These are phyloP conservation scores for Paracentrotus lividus DNA, from an alignment of 53 echinoderm and acorn worm species.

Conservation along the genomic window DNA sequence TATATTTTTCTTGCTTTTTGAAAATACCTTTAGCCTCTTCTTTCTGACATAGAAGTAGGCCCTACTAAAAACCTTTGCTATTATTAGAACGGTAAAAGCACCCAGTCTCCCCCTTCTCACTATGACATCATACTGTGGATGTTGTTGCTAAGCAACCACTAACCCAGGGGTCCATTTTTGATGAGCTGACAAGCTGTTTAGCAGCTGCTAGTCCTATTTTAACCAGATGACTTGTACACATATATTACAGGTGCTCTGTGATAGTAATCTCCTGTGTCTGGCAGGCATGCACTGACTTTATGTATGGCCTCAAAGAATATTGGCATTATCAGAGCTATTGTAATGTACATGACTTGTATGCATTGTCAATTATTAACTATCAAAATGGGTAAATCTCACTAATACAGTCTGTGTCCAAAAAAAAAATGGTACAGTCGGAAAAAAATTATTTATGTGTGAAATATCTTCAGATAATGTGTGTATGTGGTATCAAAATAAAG, in stretches of 20 bases:
- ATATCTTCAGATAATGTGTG: too few species aligned
- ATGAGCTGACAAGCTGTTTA: background rate
- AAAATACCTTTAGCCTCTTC: background rate
- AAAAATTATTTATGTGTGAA: too few species aligned
- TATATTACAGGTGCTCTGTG: constrained; percentile 7
- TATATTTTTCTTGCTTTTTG: too few species aligned
- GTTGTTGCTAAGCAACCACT: constrained; percentile 2
- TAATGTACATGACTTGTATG: background rate
- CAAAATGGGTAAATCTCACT: too few species aligned
- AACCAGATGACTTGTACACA: constrained; percentile 35
- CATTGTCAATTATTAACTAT: too few species aligned
- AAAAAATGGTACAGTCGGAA: too few species aligned
- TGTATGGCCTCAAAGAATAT: background rate
- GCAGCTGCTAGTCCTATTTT: constrained; percentile 47
- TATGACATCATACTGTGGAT: constrained; percentile 12
- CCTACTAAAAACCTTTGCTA: background rate
- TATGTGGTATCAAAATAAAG: too few species aligned
- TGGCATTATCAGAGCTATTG: background rate
- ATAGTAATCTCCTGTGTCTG: constrained; percentile 7
- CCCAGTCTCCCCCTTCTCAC: background rate
- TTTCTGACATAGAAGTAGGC: background rate
- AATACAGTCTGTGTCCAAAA: too few species aligned
- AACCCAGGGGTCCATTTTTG: background rate
- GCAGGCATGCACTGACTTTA: background rate
- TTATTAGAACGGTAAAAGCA: background rate